A percentile compares a stretch with the other conserved stretches of the same genome.
These are phyloP conservation scores for Melanaphis sacchari DNA, from an alignment of 1,140 invertebrate genomes.

Conservation along the genomic window DNA sequence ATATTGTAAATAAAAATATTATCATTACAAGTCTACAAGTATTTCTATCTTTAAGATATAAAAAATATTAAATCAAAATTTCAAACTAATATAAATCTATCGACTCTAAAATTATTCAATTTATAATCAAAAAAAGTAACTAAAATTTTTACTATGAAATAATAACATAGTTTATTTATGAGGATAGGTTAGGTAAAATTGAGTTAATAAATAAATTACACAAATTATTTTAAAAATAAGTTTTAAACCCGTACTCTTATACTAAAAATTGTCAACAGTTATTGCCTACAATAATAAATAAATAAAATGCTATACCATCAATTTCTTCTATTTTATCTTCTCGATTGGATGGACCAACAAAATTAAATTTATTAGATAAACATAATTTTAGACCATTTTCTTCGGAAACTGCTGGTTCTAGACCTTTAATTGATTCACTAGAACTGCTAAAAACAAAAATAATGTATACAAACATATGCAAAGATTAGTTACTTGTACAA, in stretches of 20 bases:
- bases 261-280: neutral
- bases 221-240: no score
- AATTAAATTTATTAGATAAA: constrained; percentile 30
- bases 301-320: neutral
- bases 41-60: no score
- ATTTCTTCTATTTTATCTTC: constrained; percentile 18
- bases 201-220: neutral
- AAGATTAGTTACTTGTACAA: neutral
- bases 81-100: neutral
- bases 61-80: no score
- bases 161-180: neutral
- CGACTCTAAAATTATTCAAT: neutral
- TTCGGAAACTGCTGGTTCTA: constrained; percentile 30
- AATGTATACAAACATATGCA: neutral
- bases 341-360: constrained; percentile 9
- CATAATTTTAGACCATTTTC: constrained; percentile 36
- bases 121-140: neutral
- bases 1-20: neutral
- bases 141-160: neutral
- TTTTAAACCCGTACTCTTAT: no score
- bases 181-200: neutral
- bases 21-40: neutral
- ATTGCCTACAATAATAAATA: neutral
- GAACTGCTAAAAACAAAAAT: constrained; percentile 1
- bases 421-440: constrained; percentile 16